Conservation (phyloP, 2,888 invertebrate genomes). For the Aphodius sticticus region DNA sequence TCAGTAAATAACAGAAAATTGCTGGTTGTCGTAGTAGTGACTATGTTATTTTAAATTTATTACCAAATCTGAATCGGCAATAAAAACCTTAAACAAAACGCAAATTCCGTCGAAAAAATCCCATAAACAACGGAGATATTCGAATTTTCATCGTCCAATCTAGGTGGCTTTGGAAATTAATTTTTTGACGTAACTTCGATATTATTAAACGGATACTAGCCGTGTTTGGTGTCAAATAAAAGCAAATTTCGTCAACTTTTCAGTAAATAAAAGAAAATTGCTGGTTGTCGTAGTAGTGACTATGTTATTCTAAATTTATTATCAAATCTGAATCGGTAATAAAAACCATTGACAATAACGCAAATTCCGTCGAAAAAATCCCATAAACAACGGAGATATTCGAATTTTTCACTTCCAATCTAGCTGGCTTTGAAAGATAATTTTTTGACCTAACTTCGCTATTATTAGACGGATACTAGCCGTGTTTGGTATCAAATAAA, state of each 20-base stretch:
- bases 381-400: background rate
- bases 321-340: background rate
- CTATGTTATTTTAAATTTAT: too few species aligned
- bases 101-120: background rate
- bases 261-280: background rate
- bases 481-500: background rate
- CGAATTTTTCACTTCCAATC: background rate
- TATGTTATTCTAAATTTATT: too few species aligned
- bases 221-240: background rate
- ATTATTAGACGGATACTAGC: background rate
- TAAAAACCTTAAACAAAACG: background rate
- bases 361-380: background rate
- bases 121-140: background rate
- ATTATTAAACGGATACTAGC: background rate
- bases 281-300: background rate
- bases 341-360: background rate
- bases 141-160: background rate
- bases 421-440: background rate
- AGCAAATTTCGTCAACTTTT: background rate
- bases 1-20: background rate
- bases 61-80: background rate
- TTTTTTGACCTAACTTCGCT: background rate
- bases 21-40: background rate
- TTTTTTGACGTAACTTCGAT: background rate
- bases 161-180: background rate